Evolutionary conservation across 2,113 vertebrate species (phyloP), one percentile per base, ranked within the genome.

Genomic region (Alosa alosa): DNA sequence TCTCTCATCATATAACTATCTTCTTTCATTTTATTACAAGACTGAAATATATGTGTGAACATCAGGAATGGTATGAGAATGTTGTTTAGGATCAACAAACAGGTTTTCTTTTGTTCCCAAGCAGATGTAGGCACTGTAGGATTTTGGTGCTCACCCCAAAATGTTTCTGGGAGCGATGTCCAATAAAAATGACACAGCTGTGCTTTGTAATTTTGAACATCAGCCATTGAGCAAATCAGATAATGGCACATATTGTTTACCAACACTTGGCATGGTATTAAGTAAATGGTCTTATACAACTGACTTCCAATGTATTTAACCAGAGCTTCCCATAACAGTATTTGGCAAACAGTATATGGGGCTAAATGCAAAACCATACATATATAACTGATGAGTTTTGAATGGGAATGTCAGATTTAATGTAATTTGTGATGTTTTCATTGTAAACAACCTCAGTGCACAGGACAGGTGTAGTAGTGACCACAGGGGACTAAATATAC

Each of bases 41-140:
- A 68, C n/a, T 68, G 2, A 17, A 13, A 78, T 78, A 78, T 31
- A 9, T 25, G 31, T 31, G 64, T 9, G 13, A 78, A 78, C 31
- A 17, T 36, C 13, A 31, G 72, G 13, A 39, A 78, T 39, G 4
- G 72, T 41, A 15, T 39, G 64, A 31, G 72, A 39, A 18, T 0
- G 1, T 13, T 13, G 13, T 78, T 41, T 36, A 60, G 55, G 47
- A 49, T 25, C 60, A 10, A 39, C 11, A 68, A n/a, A 31, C 25
- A 68, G 64, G 22, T 10, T 78, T 13, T 72, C 25, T 72, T 72
- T 72, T 72, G 64, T 78, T 78, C 36, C 72, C 39, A 31, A 78
- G 11, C 72, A 78, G 72, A 78, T 78, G 72, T 36, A 78, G 31
- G 72, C 72, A 78, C 72, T 78, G 72, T 39, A 78, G 25, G n/a